Base-by-base conservation (phyloP, 1,140 invertebrate genomes). In the Cyrtorhinus lividipennis region DNA sequence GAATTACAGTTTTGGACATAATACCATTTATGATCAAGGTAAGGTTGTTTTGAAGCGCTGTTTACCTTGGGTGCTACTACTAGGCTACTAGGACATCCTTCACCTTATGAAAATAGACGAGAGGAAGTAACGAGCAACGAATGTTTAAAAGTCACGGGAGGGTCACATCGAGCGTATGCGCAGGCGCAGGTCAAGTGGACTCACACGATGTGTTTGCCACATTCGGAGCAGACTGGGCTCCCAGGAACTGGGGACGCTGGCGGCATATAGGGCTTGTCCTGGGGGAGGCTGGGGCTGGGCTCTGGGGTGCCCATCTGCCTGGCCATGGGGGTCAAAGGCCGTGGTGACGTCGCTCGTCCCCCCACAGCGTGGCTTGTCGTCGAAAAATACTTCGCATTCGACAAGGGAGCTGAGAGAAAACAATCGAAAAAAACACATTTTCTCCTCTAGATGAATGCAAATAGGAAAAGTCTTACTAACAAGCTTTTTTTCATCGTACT, bases 181-280 rank as follows among this genome's bases (percentile, higher is more conserved):
- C n/a, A n/a, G n/a, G n/a, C n/a, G n/a, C n/a, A 24, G 26, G 38
- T 26, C 24, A 61, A 24, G 24, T 46, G 45, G n/a, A 68, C 80
- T 88, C 86, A 88, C 86, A 85, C 82, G 73, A 88, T 85, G 72
- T 80, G 78, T 70, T 80, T 78, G 76, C 83, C 82, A 76, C 86
- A 88, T 70, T 83, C 83, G 72, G 76, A 79, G 78, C 86, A 88
- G 72, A 79, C 77, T 57, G 83, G 81, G 48, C 77, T 77, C 68
- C 78, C 78, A 67, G 71, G 73, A 67, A 59, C 69, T 74, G 69
- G 68, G 71, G 67, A 66, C n/a, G 25, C 56, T 20, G 53, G 68
- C 66, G 12, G 71, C 72, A 26, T 72, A 61, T 71, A 70, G 25
- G 73, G 70, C 66, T 72, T 68, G 64, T 72, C 74, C 68, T 72